Conservation (phyloP, 2,888 invertebrate genomes). For the Stratiomys singularior region DNA sequence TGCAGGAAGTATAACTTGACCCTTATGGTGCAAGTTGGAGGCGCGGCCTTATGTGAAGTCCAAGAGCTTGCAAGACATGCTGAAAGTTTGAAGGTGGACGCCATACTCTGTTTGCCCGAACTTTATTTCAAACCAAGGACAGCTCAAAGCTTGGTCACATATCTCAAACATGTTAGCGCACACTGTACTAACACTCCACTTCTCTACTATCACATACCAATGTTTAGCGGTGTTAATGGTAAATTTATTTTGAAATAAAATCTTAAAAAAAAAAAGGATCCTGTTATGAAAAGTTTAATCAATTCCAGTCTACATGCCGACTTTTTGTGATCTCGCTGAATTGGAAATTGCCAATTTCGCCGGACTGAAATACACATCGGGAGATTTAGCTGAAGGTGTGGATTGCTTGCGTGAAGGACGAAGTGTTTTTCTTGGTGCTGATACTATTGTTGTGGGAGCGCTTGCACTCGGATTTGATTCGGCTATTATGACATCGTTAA, state of each 20-base stretch:
- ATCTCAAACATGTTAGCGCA: slow-evolving; percentile 73
- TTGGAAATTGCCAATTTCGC: slow-evolving; percentile 76
- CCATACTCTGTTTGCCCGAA: slow-evolving; percentile 79
- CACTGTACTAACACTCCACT: slow-evolving; percentile 81
- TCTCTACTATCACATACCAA: slow-evolving; percentile 85
- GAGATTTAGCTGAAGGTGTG: slow-evolving; percentile 75
- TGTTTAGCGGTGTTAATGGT: slow-evolving; percentile 66
- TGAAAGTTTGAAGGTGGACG: slow-evolving; percentile 72
- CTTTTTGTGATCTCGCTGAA: slow-evolving; percentile 73
- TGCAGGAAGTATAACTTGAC: slow-evolving; percentile 69
- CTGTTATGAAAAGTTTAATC: not conserved
- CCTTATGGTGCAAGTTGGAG: slow-evolving; percentile 80
- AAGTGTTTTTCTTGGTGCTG: slow-evolving; percentile 74
- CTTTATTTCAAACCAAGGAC: slow-evolving; percentile 78
- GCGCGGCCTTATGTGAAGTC: slow-evolving; percentile 74
- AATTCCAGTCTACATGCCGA: slow-evolving; percentile 76
- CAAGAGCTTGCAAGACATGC: slow-evolving; percentile 77
- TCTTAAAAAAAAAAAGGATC: not conserved
- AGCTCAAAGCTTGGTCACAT: slow-evolving; percentile 72
- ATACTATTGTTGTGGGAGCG: slow-evolving; percentile 73
- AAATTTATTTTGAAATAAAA: not conserved
- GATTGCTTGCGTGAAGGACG: slow-evolving; percentile 69
- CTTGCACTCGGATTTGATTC: slow-evolving; percentile 77
- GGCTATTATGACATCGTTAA: slow-evolving; percentile 76
- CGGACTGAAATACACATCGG: slow-evolving; percentile 86